Evolutionary conservation across 2,113 vertebrate species (phyloP).

Genomic region (Sardina pilchardus): DNA sequence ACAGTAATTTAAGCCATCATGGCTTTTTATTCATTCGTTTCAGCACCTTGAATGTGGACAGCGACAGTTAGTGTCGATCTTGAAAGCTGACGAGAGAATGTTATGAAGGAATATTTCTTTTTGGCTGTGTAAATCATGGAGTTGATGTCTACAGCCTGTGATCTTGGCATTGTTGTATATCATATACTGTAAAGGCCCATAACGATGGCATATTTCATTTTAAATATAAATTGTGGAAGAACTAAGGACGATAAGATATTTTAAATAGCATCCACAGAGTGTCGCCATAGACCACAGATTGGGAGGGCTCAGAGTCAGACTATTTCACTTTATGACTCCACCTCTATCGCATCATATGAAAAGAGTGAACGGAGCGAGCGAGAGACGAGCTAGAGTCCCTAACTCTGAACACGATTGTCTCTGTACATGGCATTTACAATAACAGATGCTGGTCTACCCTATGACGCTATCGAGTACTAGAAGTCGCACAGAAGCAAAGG

Average conservation of each 20-base stretch:
- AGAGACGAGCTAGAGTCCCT: background rate
- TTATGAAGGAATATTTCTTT: too few species aligned
- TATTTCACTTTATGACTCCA: slow-evolving; percentile 32
- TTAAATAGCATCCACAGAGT: slow-evolving; percentile 44
- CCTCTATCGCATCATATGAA: slow-evolving; percentile 21
- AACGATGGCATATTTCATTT: background rate
- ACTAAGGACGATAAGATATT: background rate
- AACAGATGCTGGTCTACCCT: background rate
- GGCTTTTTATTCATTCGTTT: too few species aligned
- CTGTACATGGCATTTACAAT: background rate
- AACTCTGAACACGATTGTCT: background rate
- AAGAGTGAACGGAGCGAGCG: background rate
- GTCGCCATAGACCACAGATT: slow-evolving; percentile 63
- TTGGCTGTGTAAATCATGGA: too few species aligned
- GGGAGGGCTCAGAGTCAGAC: background rate
- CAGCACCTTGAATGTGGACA: too few species aligned
- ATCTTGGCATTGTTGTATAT: too few species aligned
- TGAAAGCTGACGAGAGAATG: too few species aligned
- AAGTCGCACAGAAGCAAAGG: background rate
- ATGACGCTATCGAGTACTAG: background rate
- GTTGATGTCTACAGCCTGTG: too few species aligned
- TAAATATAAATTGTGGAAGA: too few species aligned
- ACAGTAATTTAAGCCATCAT: too few species aligned
- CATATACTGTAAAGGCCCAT: background rate
- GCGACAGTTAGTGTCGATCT: too few species aligned